These are phyloP conservation scores for Loris lydekkerianus DNA, from an alignment of 2,797 vertebrate genomes.

Conservation along the genomic window DNA sequence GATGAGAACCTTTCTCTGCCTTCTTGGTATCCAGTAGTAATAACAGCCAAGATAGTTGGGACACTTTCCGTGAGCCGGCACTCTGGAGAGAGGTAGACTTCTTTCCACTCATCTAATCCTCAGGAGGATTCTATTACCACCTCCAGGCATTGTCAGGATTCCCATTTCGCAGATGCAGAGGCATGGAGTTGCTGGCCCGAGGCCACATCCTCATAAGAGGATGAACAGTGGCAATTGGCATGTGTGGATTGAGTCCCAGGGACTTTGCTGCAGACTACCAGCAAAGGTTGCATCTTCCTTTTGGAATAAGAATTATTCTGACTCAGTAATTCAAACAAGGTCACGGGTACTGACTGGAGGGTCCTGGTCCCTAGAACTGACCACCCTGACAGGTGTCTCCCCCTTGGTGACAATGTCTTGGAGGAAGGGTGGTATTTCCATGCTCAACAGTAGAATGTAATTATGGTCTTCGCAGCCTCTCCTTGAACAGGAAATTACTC, in stretches of 20 bases:
- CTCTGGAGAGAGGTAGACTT: neutral
- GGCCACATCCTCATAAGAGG: neutral
- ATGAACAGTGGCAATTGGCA: neutral
- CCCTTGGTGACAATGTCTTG: neutral
- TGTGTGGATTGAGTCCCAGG: neutral
- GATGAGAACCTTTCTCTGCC: neutral
- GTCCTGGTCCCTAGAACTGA: neutral
- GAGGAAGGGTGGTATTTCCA: neutral
- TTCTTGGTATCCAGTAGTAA: neutral
- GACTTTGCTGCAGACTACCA: neutral
- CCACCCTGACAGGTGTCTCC: neutral
- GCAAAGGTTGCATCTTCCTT: neutral
- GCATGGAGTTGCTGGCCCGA: neutral
- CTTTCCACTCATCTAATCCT: neutral
- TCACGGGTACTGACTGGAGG: neutral
- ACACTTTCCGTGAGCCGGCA: neutral
- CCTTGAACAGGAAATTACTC: constrained; percentile 32
- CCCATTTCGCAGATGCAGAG: neutral
- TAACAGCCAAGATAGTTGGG: neutral
- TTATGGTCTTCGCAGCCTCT: neutral
- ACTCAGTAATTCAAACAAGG: neutral
- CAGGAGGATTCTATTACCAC: neutral
- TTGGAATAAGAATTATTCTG: neutral
- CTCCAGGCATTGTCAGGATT: neutral
- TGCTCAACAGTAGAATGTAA: neutral